These are phyloP conservation scores for Orussus abietinus DNA, from an alignment of 1,140 invertebrate species.

Conservation along the genomic window DNA sequence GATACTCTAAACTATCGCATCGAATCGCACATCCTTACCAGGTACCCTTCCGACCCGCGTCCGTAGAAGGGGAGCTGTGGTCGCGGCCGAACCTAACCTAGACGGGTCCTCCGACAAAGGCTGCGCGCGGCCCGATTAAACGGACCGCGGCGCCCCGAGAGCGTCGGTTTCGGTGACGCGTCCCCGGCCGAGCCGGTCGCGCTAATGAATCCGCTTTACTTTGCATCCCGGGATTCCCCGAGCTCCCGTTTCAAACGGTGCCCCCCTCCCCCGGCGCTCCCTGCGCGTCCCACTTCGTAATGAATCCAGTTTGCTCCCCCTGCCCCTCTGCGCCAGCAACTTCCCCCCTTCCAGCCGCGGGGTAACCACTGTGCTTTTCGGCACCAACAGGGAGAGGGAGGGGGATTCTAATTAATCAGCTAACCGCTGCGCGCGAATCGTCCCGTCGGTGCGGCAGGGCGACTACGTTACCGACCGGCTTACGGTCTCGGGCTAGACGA, in stretches of 20 bases:
- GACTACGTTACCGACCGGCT: too few species aligned
- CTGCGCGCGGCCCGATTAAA: too few species aligned
- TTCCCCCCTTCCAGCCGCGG: not conserved
- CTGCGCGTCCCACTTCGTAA: slow-evolving; percentile 2
- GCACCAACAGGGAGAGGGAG: slow-evolving; percentile 15
- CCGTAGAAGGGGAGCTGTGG: too few species aligned
- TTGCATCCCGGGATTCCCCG: slow-evolving; percentile 1
- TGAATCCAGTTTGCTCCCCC: slow-evolving; percentile 12
- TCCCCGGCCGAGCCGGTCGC: not conserved
- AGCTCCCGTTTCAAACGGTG: not conserved
- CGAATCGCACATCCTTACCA: too few species aligned
- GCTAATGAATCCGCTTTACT: slow-evolving; percentile 12
- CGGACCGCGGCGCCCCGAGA: too few species aligned
- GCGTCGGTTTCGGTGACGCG: not conserved
- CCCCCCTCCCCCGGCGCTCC: too few species aligned
- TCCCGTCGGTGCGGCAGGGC: slow-evolving; percentile 5
- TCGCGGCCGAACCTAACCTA: too few species aligned
- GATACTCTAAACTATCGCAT: too few species aligned
- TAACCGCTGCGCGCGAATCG: slow-evolving; percentile 21
- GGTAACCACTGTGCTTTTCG: slow-evolving; percentile 5
- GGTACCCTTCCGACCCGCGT: too few species aligned
- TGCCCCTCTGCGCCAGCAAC: not conserved
- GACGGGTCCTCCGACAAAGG: too few species aligned
- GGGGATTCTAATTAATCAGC: slow-evolving; percentile 25
- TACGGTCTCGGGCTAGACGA: too few species aligned